phyloP scores from a whole-genome alignment of 2,888 invertebrate genomes.

The Melipona bicolor region DNA sequence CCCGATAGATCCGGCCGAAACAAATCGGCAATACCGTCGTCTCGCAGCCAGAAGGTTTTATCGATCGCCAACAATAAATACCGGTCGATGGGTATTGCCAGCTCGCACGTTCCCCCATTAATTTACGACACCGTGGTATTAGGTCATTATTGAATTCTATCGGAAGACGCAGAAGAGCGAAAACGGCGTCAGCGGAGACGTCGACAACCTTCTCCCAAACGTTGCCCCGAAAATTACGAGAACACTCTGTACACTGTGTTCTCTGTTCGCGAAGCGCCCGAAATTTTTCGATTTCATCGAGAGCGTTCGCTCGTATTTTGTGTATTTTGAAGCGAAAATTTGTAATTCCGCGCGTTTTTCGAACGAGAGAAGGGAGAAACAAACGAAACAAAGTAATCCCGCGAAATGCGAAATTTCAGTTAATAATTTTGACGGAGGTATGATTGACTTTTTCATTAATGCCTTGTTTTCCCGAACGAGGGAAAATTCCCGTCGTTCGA shows the following conservation, averaged over 20 bases:
- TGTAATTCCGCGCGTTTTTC: not conserved
- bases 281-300: not conserved
- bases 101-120: conserved; percentile 65
- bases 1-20: conserved; percentile 56
- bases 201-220: conserved; percentile 18
- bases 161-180: conserved; percentile 45
- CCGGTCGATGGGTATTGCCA: conserved; percentile 69
- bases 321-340: not conserved
- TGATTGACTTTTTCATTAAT: not conserved
- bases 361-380: not conserved
- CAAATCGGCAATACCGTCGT: conserved; percentile 68
- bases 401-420: not conserved
- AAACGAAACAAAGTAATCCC: not conserved
- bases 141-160: conserved; percentile 75
- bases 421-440: not conserved
- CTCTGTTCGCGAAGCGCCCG: not conserved
- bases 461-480: not conserved
- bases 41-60: conserved; percentile 66
- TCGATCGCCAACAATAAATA: conserved; percentile 77
- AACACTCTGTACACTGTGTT: conserved; percentile 1
- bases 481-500: too few relatives aligned
- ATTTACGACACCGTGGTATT: conserved; percentile 74
- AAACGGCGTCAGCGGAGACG: conserved; percentile 30
- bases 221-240: conserved; percentile 41
- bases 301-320: too few relatives aligned